Conservation (phyloP, 2,113 vertebrate genomes). For the Poeciliopsis turrubarensis region DNA sequence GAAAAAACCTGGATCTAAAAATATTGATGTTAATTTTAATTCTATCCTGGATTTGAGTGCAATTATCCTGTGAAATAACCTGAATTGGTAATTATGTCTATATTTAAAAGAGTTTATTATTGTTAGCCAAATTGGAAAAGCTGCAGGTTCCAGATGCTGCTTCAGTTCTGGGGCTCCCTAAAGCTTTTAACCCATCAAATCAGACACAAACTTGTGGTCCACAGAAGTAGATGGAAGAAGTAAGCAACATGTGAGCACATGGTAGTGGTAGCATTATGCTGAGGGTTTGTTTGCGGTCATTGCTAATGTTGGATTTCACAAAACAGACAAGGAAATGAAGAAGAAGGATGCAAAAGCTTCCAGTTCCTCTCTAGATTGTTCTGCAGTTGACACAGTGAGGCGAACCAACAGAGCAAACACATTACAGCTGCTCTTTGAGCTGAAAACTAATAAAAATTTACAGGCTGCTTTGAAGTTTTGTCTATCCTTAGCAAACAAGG, state of each 20-base stretch:
- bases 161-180: too few species aligned
- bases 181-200: too few species aligned
- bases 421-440: not conserved
- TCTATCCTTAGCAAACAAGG: not conserved
- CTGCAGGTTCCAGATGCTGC: too few species aligned
- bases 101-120: too few species aligned
- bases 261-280: too few species aligned
- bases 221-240: not conserved
- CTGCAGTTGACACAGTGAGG: not conserved
- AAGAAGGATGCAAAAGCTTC: not conserved
- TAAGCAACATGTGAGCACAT: not conserved
- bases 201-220: not conserved
- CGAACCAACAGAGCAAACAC: not conserved
- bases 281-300: not conserved
- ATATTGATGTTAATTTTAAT: too few species aligned
- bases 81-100: too few species aligned
- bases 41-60: too few species aligned
- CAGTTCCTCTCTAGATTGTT: not conserved
- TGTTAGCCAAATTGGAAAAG: too few species aligned
- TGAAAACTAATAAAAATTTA: too few species aligned
- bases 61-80: too few species aligned
- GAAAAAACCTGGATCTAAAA: too few species aligned
- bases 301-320: not conserved
- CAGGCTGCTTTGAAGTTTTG: not conserved
- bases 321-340: not conserved